Evolutionary conservation across 2,797 vertebrate species (phyloP).

Genomic region (Gambelia wislizenii): DNA sequence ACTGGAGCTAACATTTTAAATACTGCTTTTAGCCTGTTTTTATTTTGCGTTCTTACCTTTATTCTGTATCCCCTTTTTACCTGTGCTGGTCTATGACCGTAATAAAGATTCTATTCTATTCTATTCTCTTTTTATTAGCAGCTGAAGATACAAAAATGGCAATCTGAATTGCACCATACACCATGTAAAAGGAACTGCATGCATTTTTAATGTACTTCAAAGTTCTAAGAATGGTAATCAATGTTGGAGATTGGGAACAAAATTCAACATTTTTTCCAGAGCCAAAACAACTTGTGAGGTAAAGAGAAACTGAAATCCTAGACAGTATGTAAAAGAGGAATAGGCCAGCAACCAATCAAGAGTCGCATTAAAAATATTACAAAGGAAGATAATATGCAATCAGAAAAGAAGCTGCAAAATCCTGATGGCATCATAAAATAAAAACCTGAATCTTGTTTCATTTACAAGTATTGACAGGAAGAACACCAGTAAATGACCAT

Average conservation of each 20-base stretch:
- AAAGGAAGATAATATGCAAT: conserved; percentile 56
- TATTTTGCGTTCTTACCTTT: too few relatives aligned
- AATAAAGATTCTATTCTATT: too few relatives aligned
- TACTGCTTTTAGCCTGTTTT: too few relatives aligned
- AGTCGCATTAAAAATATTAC: conserved; percentile 63
- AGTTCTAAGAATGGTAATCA: conserved; percentile 38
- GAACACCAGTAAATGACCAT: conserved; percentile 38
- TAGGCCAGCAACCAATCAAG: conserved; percentile 62
- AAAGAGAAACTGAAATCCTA: conserved; percentile 30
- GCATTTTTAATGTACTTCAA: conserved; percentile 20
- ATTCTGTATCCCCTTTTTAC: too few relatives aligned
- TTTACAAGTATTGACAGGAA: conserved; percentile 54
- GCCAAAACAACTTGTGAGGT: conserved; percentile 31
- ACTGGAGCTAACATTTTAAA: too few relatives aligned
- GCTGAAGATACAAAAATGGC: too few relatives aligned
- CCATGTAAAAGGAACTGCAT: neutral
- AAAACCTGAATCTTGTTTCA: conserved; percentile 56
- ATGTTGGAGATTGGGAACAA: conserved; percentile 17
- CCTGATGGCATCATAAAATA: conserved; percentile 50
- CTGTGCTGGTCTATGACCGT: too few relatives aligned
- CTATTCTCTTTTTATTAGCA: too few relatives aligned
- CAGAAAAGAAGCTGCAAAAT: conserved; percentile 60
- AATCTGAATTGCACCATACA: too few relatives aligned
- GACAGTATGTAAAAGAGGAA: conserved; percentile 30
- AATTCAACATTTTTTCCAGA: conserved; percentile 39